phyloP scores from a whole-genome alignment of 2,888 invertebrate species.

The Xanthostigma xanthostigma region DNA sequence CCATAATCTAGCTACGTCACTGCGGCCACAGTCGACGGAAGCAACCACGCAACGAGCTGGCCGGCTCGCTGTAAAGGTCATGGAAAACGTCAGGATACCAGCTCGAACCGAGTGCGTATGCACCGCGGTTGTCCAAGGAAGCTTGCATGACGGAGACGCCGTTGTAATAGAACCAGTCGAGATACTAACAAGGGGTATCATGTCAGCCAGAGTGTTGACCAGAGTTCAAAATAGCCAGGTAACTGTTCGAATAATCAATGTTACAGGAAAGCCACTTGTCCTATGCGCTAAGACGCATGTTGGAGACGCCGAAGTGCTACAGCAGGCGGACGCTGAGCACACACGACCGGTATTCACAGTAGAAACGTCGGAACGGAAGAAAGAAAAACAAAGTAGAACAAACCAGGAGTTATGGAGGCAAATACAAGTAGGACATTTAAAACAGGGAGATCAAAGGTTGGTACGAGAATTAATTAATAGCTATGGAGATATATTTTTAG shows the following conservation, averaged over 20 bases:
- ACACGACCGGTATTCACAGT: too few species aligned
- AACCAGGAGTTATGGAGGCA: not conserved
- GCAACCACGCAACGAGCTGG: not conserved
- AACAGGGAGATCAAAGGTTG: slow-evolving; percentile 1
- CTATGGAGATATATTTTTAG: too few species aligned
- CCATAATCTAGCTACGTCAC: not conserved
- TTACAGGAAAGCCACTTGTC: not conserved
- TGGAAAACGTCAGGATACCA: slow-evolving; percentile 1
- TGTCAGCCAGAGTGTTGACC: slow-evolving; percentile 1
- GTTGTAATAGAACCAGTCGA: slow-evolving; percentile 1
- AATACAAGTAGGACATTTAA: slow-evolving; percentile 1
- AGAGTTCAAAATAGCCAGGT: not conserved
- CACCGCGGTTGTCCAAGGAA: not conserved
- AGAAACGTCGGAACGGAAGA: too few species aligned
- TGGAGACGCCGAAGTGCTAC: not conserved
- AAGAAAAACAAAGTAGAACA: not conserved
- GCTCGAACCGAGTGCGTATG: slow-evolving; percentile 2
- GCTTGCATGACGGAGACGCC: not conserved
- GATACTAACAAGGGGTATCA: not conserved
- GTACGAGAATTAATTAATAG: too few species aligned
- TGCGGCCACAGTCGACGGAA: not conserved
- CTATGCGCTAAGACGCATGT: not conserved
- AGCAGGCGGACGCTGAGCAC: not conserved
- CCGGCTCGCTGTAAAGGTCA: not conserved
- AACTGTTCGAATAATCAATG: slow-evolving; percentile 1